Conservation (phyloP, 2,113 vertebrate species). For the Bubo scandiacus region DNA sequence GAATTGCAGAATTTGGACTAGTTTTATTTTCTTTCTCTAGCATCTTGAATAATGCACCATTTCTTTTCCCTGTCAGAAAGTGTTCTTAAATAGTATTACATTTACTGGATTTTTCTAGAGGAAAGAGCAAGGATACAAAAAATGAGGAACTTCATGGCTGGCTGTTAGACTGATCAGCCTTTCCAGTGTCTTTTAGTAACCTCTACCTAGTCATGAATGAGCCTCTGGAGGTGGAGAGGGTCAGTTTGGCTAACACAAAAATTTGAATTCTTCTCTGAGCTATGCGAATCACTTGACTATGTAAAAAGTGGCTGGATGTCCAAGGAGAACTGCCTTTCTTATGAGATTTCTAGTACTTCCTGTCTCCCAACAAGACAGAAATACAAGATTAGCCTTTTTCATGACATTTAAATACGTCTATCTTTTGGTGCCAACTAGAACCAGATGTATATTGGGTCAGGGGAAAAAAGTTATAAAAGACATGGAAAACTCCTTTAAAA, state of each 20-base stretch:
- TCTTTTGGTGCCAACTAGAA: conserved; percentile 39
- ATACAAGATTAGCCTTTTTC: conserved; percentile 5
- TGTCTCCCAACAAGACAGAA: conserved; percentile 30
- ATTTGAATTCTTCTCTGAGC: not conserved
- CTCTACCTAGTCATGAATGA: conserved; percentile 19
- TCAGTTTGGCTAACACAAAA: not conserved
- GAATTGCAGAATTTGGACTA: not conserved
- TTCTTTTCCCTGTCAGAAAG: not conserved
- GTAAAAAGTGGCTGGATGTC: not conserved
- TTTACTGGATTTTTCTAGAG: not conserved
- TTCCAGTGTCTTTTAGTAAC: not conserved
- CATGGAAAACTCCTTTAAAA: conserved; percentile 5
- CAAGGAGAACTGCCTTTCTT: conserved; percentile 6
- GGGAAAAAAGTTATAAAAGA: not conserved
- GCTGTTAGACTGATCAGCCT: not conserved
- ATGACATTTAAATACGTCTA: not conserved
- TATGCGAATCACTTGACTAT: conserved; percentile 5
- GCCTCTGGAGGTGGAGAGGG: not conserved
- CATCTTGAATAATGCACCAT: not conserved
- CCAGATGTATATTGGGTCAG: not conserved
- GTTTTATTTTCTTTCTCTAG: not conserved
- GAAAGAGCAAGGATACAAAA: not conserved
- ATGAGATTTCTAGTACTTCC: conserved; percentile 29
- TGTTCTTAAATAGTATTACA: not conserved
- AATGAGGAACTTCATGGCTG: not conserved